Conservation (phyloP, 2,888 invertebrate genomes). For the Pheosia gnoma region DNA sequence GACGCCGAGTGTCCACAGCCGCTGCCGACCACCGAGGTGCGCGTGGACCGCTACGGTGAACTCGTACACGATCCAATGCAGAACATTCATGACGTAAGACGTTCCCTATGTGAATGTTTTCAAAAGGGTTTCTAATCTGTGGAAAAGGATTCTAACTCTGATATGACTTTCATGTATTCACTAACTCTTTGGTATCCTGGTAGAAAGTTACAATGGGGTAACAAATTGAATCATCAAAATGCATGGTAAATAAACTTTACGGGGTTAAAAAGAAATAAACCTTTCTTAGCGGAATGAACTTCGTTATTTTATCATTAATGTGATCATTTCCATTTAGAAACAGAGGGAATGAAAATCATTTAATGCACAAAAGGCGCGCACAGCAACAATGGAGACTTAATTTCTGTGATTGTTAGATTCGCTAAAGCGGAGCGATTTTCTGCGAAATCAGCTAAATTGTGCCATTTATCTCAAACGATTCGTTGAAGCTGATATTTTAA, state of each 20-base stretch:
- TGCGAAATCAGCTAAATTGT: constrained; percentile 35
- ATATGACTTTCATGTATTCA: constrained; percentile 26
- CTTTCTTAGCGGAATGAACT: background rate
- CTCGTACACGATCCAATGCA: constrained; percentile 78
- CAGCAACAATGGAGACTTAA: constrained; percentile 47
- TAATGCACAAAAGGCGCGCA: constrained; percentile 45
- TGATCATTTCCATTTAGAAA: constrained; percentile 17
- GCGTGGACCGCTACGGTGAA: constrained; percentile 84
- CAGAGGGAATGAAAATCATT: constrained; percentile 32
- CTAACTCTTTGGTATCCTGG: constrained; percentile 49
- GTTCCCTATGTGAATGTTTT: constrained; percentile 24
- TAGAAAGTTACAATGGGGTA: constrained; percentile 20
- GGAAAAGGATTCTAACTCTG: constrained; percentile 18
- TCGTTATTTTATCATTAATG: constrained; percentile 9
- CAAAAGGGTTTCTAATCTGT: constrained; percentile 25
- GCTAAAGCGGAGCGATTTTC: constrained; percentile 40
- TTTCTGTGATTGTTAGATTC: constrained; percentile 52
- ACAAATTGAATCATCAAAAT: background rate
- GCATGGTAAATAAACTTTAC: background rate
- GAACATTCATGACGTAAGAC: constrained; percentile 85
- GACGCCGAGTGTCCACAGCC: constrained; percentile 92
- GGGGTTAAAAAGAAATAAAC: background rate
- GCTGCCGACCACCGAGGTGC: constrained; percentile 89
- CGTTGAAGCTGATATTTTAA: constrained; percentile 37
- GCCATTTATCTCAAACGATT: constrained; percentile 42